phyloP scores from a whole-genome alignment of 2,113 vertebrate species.

The Myxocyprinus asiaticus region DNA sequence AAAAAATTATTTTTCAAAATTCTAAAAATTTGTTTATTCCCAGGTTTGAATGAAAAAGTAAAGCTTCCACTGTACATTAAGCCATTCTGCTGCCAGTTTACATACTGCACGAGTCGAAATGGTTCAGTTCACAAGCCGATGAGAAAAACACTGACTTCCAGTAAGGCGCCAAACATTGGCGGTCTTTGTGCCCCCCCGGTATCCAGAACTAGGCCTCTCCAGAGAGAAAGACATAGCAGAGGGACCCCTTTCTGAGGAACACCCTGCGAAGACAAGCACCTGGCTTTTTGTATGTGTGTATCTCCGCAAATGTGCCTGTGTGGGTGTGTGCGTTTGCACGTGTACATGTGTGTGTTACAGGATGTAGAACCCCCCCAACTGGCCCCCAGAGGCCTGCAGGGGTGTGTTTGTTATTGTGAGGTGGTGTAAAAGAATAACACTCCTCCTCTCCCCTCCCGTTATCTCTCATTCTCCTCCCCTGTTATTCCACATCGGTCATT shows the following conservation, averaged over 20 bases:
- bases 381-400: slow-evolving; percentile 61
- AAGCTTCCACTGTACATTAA: too few relatives aligned
- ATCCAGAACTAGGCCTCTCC: slow-evolving; percentile 41
- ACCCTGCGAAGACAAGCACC: not conserved
- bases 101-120: slow-evolving; percentile 51
- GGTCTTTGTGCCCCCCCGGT: slow-evolving; percentile 21
- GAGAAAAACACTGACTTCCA: slow-evolving; percentile 68
- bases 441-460: slow-evolving; percentile 2
- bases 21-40: too few relatives aligned
- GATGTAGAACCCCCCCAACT: slow-evolving; percentile 55
- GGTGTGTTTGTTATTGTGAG: slow-evolving; percentile 59
- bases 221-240: slow-evolving; percentile 45
- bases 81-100: too few relatives aligned
- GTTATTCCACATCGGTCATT: slow-evolving; percentile 34
- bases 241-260: slow-evolving; percentile 33
- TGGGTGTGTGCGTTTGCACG: slow-evolving; percentile 9
- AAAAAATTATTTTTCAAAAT: too few relatives aligned
- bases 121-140: slow-evolving; percentile 65
- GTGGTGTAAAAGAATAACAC: slow-evolving; percentile 48
- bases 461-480: slow-evolving; percentile 1
- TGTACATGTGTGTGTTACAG: slow-evolving; percentile 38
- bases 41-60: too few relatives aligned
- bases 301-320: slow-evolving; percentile 20
- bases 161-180: slow-evolving; percentile 49
- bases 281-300: not conserved